Conservation (phyloP, 2,888 invertebrate genomes). For the Lottia gigantea region DNA sequence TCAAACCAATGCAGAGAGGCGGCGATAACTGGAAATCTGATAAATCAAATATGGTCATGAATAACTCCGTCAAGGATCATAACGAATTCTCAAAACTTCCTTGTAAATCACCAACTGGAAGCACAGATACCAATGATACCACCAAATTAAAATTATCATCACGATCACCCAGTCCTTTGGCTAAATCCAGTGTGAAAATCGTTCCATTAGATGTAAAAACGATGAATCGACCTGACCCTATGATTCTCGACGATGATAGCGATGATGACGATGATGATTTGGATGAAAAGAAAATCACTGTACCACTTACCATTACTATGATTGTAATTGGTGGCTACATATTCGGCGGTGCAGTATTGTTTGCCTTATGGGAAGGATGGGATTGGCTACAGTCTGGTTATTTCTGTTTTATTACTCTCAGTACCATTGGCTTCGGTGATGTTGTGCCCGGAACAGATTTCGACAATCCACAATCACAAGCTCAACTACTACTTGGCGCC, state of each 20-base stretch:
- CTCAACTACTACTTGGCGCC: constrained; percentile 61
- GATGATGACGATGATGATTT: constrained; percentile 64
- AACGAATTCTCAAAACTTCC: constrained; percentile 46
- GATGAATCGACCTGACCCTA: constrained; percentile 37
- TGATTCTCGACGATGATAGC: constrained; percentile 47
- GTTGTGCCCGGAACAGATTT: constrained; percentile 62
- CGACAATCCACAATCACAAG: constrained; percentile 56
- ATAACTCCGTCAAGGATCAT: constrained; percentile 30
- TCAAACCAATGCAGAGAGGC: constrained; percentile 36
- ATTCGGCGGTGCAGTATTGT: constrained; percentile 65
- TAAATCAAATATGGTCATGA: constrained; percentile 35
- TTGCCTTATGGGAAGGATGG: constrained; percentile 67
- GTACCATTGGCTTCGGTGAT: constrained; percentile 68
- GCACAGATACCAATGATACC: constrained; percentile 27
- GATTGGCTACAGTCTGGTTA: constrained; percentile 64
- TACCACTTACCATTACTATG: constrained; percentile 66
- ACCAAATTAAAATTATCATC: constrained; percentile 21
- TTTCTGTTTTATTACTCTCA: constrained; percentile 68
- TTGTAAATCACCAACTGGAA: constrained; percentile 40
- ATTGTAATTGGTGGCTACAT: constrained; percentile 66
- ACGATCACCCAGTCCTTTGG: constrained; percentile 19
- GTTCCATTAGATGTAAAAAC: constrained; percentile 46
- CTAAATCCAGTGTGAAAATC: constrained; percentile 41
- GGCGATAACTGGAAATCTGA: constrained; percentile 48
- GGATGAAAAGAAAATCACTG: constrained; percentile 63